Conservation (phyloP, 1,140 invertebrate species). For the Sitobion miscanthi region DNA sequence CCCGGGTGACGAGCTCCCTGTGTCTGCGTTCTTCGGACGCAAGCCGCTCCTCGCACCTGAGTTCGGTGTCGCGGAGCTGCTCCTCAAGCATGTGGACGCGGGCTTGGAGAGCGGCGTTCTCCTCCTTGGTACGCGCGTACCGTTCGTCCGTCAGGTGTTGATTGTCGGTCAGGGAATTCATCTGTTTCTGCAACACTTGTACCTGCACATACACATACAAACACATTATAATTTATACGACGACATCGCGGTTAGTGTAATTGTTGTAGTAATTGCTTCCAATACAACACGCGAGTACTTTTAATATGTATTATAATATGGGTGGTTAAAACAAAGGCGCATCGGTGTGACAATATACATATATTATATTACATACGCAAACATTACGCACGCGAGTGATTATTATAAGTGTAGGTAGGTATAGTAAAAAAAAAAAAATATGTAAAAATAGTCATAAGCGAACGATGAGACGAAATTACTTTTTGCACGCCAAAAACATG, state of each 20-base stretch:
- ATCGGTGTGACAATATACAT: neutral
- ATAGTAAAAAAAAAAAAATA: neutral
- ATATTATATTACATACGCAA: neutral
- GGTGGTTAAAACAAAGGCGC: neutral
- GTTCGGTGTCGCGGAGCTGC: slow-evolving; percentile 86
- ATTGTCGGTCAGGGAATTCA: slow-evolving; percentile 82
- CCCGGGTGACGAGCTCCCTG: slow-evolving; percentile 77
- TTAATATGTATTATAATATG: neutral
- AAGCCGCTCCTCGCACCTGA: slow-evolving; percentile 82
- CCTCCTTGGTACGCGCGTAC: slow-evolving; percentile 84
- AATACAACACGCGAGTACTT: neutral
- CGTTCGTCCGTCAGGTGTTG: slow-evolving; percentile 84
- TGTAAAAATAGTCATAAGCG: neutral
- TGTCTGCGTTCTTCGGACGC: slow-evolving; percentile 84
- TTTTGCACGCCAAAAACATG: slow-evolving; percentile 18
- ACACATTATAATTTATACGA: neutral
- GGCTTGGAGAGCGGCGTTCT: slow-evolving; percentile 87
- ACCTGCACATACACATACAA: slow-evolving; percentile 69
- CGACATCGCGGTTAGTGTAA: neutral
- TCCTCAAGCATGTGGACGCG: slow-evolving; percentile 89
- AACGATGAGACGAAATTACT: slow-evolving; percentile 10
- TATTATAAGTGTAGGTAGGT: neutral
- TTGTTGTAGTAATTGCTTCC: neutral
- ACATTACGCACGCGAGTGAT: neutral
- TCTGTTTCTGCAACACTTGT: slow-evolving; percentile 88